Evolutionary conservation across 1,140 invertebrate species (phyloP).

Genomic region (Maconellicoccus hirsutus): DNA sequence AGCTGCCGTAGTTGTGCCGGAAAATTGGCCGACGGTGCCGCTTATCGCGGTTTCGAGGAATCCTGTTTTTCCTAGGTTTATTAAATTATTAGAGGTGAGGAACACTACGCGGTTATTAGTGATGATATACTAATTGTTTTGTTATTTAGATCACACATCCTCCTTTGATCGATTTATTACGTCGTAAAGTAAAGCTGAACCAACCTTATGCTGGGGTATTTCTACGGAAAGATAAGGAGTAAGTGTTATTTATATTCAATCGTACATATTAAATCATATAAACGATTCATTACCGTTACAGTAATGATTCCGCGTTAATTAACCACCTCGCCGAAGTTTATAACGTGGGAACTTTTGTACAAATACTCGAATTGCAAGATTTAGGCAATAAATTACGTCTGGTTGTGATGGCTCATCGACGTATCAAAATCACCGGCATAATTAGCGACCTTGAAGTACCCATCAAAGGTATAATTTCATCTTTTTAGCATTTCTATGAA

Average conservation of each 20-base stretch:
- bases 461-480: constrained; percentile 33
- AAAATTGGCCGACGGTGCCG: constrained; percentile 90
- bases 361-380: constrained; percentile 96
- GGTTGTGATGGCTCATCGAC: constrained; percentile 85
- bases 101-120: no score
- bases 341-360: constrained; percentile 87
- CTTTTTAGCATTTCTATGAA: background rate
- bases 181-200: constrained; percentile 88
- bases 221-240: constrained; percentile 84
- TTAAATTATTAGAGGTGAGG: constrained; percentile 90
- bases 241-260: constrained; percentile 32
- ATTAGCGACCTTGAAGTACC: constrained; percentile 53
- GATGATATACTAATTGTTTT: constrained; percentile 46
- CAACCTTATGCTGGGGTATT: constrained; percentile 98
- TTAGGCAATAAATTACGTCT: constrained; percentile 80
- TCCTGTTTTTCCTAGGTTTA: constrained; percentile 95
- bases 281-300: constrained; percentile 13
- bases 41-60: constrained; percentile 87
- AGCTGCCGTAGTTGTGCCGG: constrained; percentile 81
- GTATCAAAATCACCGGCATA: constrained; percentile 68
- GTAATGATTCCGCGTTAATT: constrained; percentile 22
- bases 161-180: constrained; percentile 74
- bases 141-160: constrained; percentile 67
- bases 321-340: constrained; percentile 71
- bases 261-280: background rate